Conservation (phyloP, 2,888 invertebrate species). For the Diarsia mendica region DNA sequence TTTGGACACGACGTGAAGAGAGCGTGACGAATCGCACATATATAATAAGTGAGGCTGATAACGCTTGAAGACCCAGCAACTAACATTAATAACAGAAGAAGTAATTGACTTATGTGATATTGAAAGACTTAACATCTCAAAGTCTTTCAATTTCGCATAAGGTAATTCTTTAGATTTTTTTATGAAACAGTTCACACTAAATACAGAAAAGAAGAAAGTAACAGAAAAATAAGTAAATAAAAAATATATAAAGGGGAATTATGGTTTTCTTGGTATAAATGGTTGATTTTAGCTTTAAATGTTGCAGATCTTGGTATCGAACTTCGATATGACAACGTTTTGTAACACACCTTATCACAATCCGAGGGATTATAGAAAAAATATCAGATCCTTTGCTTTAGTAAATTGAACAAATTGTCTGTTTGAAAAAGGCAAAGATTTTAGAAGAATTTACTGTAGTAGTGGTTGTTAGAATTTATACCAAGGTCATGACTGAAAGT, state of each 20-base stretch:
- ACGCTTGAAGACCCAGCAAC: slow-evolving; percentile 43
- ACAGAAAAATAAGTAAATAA: too few species aligned
- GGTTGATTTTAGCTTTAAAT: neutral
- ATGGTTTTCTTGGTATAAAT: too few species aligned
- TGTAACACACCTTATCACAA: neutral
- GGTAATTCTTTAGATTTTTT: too few species aligned
- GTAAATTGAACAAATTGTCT: neutral
- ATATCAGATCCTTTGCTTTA: neutral
- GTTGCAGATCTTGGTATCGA: neutral
- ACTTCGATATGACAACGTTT: neutral
- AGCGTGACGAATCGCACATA: slow-evolving; percentile 55
- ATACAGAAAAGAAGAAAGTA: too few species aligned
- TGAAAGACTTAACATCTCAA: neutral
- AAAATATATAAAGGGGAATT: too few species aligned
- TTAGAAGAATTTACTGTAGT: neutral
- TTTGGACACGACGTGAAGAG: slow-evolving; percentile 59
- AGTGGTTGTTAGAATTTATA: neutral
- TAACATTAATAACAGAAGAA: slow-evolving; percentile 43
- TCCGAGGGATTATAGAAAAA: neutral
- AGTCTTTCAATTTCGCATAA: too few species aligned
- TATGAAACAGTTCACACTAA: too few species aligned
- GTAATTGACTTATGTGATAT: slow-evolving; percentile 11
- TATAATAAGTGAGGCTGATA: slow-evolving; percentile 54
- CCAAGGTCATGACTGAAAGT: neutral
- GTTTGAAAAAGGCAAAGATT: neutral